Evolutionary conservation across 2,888 invertebrate species (phyloP).

Genomic region (Drosophila putrida): DNA sequence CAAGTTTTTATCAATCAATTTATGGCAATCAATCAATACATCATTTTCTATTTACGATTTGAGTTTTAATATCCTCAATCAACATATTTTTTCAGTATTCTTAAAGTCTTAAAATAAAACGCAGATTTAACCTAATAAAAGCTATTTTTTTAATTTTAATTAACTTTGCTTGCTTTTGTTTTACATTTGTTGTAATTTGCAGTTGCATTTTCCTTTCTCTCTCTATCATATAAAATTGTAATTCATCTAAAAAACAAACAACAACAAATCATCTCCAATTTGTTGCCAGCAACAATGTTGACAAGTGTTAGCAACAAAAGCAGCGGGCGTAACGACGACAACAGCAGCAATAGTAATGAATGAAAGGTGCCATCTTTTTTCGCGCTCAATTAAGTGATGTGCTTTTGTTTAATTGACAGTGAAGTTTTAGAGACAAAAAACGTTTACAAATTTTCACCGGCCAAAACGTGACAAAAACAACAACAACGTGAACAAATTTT

Average conservation of each 20-base stretch:
- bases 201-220: no score
- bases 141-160: no score
- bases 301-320: conserved; percentile 32
- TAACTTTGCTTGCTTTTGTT: no score
- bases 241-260: background rate
- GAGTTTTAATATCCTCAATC: background rate
- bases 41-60: no score
- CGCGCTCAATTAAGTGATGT: conserved; percentile 23
- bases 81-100: no score
- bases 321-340: conserved; percentile 20
- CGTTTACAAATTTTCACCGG: conserved; percentile 24
- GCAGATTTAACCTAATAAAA: no score
- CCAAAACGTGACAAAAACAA: conserved; percentile 18
- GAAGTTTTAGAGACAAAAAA: conserved; percentile 1
- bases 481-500: conserved; percentile 2
- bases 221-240: no score
- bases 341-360: conserved; percentile 7
- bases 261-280: background rate
- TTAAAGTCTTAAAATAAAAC: no score
- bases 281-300: conserved; percentile 43
- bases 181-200: no score
- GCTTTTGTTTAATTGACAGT: conserved; percentile 36
- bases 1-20: no score
- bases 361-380: background rate
- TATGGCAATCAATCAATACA: no score